A percentile compares a stretch with the other conserved stretches of the same genome.
Evolutionary conservation across 2,113 vertebrate species (phyloP).

Genomic region (Sander vitreus): DNA sequence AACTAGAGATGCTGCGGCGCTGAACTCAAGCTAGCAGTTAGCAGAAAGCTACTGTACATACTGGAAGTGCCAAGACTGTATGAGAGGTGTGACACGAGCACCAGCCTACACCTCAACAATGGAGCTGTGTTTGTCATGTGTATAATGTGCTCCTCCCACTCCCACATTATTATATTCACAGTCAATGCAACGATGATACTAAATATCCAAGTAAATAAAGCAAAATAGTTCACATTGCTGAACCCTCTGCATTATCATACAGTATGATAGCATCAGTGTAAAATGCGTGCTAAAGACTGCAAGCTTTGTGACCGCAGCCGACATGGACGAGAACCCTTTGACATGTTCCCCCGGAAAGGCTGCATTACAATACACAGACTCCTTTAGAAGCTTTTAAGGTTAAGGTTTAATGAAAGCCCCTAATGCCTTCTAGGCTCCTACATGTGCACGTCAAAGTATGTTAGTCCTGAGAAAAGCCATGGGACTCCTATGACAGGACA

Average conservation of each 20-base stretch:
- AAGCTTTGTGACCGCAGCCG: background rate
- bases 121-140: conserved; percentile 32
- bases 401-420: conserved; percentile 38
- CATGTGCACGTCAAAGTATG: conserved; percentile 45
- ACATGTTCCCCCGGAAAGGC: background rate
- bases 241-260: background rate
- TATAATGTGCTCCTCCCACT: conserved; percentile 22
- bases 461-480: conserved; percentile 46
- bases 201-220: conserved; percentile 19
- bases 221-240: background rate
- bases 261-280: background rate
- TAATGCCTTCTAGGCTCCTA: conserved; percentile 17
- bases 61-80: conserved; percentile 41
- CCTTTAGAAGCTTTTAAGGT: conserved; percentile 15
- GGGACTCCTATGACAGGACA: conserved; percentile 48
- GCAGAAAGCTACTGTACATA: background rate
- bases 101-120: conserved; percentile 53
- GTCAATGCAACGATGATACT: conserved; percentile 3
- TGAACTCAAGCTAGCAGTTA: conserved; percentile 46
- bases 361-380: conserved; percentile 6
- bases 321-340: conserved; percentile 6
- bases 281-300: background rate
- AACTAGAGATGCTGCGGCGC: conserved; percentile 43
- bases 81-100: conserved; percentile 69
- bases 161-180: conserved; percentile 8